Evolutionary conservation across 1,140 invertebrate genomes (phyloP).

Genomic region (Homarus americanus): DNA sequence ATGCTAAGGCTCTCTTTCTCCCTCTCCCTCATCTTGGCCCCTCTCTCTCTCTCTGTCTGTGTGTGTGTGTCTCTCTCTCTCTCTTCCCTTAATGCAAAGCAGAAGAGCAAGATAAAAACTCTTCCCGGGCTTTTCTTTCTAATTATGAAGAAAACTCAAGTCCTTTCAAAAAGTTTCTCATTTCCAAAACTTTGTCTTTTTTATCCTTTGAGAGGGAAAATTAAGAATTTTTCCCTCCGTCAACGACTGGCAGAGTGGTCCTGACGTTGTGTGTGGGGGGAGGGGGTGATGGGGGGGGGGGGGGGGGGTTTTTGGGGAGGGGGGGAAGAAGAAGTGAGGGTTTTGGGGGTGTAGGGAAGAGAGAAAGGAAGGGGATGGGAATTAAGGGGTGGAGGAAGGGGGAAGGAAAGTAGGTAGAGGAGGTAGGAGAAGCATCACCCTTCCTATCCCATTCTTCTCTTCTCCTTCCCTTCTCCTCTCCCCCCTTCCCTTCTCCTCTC

Average conservation of each 20-base stretch:
- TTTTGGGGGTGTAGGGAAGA: no score
- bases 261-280: constrained; percentile 16
- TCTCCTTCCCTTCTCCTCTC: neutral
- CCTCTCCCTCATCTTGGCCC: constrained; percentile 24
- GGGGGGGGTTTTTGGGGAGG: no score
- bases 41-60: constrained; percentile 43
- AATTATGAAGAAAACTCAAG: constrained; percentile 63
- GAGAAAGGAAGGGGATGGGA: no score
- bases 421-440: no score
- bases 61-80: constrained; percentile 38
- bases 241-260: constrained; percentile 38
- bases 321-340: no score
- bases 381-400: no score
- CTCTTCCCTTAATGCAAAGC: constrained; percentile 53
- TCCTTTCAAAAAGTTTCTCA: constrained; percentile 66
- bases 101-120: constrained; percentile 59
- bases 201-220: constrained; percentile 63
- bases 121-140: constrained; percentile 54
- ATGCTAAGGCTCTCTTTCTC: constrained; percentile 40
- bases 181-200: constrained; percentile 66
- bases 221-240: constrained; percentile 65
- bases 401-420: no score
- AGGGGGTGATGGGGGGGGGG: neutral
- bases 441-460: no score
- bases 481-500: neutral